Evolutionary conservation across 2,888 invertebrate genomes (phyloP), one percentile per base, ranked within the genome.

Genomic region (Diabrotica balteata): DNA sequence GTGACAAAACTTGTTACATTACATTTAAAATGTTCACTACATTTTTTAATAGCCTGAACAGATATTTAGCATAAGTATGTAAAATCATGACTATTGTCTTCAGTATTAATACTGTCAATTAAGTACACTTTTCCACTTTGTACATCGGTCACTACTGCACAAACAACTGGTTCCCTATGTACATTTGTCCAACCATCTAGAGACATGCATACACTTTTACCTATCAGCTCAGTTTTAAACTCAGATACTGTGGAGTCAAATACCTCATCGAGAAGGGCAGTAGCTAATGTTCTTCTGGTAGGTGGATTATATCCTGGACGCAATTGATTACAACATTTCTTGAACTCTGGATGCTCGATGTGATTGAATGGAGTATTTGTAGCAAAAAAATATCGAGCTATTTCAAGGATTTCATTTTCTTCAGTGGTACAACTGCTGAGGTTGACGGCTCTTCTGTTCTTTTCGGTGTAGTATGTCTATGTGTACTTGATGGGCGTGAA

Each of bases 201-300:
- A 9, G 49, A 53, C 53, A 53, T 53, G 10, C 53, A 53, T 22
- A 53, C 53, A 22, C 22, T 60, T 60, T 51, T 43, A 42, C 51
- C 60, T 32, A 50, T 22, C 17, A 60, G 42, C 32, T 17, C 22
- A 53, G 42, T 55, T 11, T 44, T 55, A 55, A 43, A 55, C 55
- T 55, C 55, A 10, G 42, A 44, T 44, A 55, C 42, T n/a, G 53
- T 60, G 5, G 43, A 10, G 51, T 60, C 51, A 61, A 52, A 61
- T 53, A 61, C 61, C 53, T 61, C 51, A 53, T 61, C 53, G 52
- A 61, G 45, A 61, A 61, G 42, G 53, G 61, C 52, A 52, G 10
- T 53, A 43, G 53, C 61, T 44, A 61, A 52, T 45, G 52, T 52
- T 44, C 53, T 44, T 44, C 52, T 42, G 53, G 61, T 52, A 45